These are phyloP conservation scores for Aegotheles bennettii DNA, from an alignment of 2,113 vertebrate genomes.

Conservation along the genomic window DNA sequence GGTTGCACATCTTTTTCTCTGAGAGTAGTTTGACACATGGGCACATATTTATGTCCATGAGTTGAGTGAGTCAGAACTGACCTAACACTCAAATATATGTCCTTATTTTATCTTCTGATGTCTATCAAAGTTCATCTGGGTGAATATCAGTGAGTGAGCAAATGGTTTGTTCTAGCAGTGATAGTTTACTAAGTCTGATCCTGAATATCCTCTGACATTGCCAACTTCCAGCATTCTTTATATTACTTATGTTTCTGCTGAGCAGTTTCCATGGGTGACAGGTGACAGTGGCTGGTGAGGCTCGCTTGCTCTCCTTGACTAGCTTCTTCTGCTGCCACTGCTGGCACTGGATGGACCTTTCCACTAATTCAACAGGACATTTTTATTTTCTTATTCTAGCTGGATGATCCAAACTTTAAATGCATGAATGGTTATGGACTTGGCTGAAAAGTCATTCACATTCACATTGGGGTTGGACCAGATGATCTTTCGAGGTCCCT, in stretches of 20 bases:
- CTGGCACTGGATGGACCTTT: neutral
- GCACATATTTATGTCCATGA: rapidly evolving
- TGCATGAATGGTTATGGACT: neutral
- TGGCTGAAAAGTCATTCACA: neutral
- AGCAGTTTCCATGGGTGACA: neutral
- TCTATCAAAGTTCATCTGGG: neutral
- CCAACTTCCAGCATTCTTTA: neutral
- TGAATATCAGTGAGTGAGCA: too few relatives aligned
- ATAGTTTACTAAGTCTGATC: neutral
- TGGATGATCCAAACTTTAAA: neutral
- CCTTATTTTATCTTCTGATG: neutral
- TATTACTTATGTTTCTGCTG: neutral
- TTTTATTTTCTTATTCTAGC: neutral
- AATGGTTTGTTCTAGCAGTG: neutral
- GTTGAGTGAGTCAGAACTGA: neutral
- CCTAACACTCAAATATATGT: neutral
- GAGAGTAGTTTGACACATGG: neutral
- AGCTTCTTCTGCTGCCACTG: neutral
- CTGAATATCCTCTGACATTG: neutral
- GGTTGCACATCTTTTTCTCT: neutral
- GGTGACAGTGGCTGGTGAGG: rapidly evolving
- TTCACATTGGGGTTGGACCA: too few relatives aligned
- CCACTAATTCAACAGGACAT: neutral
- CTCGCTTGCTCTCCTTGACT: neutral
- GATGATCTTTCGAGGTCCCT: too few relatives aligned